These are phyloP conservation scores for Cordylochernes scorpioides DNA, from an alignment of 2,888 invertebrate genomes.

Conservation along the genomic window DNA sequence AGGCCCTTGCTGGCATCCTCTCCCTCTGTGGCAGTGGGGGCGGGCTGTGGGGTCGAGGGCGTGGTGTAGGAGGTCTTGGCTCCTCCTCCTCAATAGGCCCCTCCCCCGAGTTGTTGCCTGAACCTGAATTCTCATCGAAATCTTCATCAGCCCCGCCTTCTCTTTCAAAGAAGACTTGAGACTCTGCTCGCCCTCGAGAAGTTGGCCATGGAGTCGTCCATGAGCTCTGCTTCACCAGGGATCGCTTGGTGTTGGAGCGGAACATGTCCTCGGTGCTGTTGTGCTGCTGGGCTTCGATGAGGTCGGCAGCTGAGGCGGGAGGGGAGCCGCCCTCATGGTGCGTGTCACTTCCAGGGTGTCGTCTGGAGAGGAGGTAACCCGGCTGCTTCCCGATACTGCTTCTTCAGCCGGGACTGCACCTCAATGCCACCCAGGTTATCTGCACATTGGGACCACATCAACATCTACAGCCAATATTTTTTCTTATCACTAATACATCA, in stretches of 20 bases:
- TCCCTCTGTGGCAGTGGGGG: constrained; percentile 4
- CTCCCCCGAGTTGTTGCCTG: too few relatives aligned
- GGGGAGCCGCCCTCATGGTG: constrained; percentile 78
- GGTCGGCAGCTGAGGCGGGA: constrained; percentile 67
- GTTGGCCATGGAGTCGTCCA: constrained; percentile 57
- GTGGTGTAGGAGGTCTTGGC: constrained; percentile 27
- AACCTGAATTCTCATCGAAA: constrained; percentile 23
- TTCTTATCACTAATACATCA: too few relatives aligned
- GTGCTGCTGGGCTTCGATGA: constrained; percentile 57
- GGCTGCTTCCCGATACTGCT: constrained; percentile 28
- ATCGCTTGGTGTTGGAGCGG: constrained; percentile 16
- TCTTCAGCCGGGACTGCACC: constrained; percentile 46
- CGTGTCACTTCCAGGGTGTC: constrained; percentile 82
- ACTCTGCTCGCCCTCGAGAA: too few relatives aligned
- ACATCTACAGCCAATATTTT: too few relatives aligned
- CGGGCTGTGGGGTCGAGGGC: constrained; percentile 27
- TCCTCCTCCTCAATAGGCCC: too few relatives aligned
- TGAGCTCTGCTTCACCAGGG: constrained; percentile 67
- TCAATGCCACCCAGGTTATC: constrained; percentile 84
- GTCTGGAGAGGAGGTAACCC: constrained; percentile 51
- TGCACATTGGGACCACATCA: too few relatives aligned
- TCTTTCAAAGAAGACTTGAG: too few relatives aligned
- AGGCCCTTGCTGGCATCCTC: constrained; percentile 30
- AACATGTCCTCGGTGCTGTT: constrained; percentile 30
- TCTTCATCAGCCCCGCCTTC: constrained; percentile 23